Conservation (phyloP, 2,888 invertebrate species). For the Coelinius sp. region DNA sequence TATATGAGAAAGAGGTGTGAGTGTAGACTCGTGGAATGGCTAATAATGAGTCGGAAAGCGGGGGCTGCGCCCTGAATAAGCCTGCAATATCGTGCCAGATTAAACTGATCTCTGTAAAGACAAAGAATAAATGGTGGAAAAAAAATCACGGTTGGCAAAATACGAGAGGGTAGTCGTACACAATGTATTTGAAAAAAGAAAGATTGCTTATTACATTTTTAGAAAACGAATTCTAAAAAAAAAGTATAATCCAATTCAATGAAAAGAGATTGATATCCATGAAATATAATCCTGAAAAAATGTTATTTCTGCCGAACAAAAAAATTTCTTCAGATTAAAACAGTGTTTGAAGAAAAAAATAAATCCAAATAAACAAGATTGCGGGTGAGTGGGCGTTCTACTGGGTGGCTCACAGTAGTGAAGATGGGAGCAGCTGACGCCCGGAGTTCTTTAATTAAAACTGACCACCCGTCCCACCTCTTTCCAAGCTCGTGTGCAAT, state of each 20-base stretch:
- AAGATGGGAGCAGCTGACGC: constrained; percentile 67
- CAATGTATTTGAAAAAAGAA: not conserved
- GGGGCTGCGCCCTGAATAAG: constrained; percentile 22
- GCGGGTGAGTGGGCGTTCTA: constrained; percentile 40
- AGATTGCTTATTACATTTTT: too few relatives aligned
- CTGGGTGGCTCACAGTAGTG: constrained; percentile 43
- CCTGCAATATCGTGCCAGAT: constrained; percentile 47
- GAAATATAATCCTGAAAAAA: constrained; percentile 17
- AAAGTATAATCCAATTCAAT: not conserved
- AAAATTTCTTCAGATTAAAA: not conserved
- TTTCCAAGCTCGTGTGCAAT: constrained; percentile 60
- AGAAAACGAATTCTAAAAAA: constrained; percentile 3
- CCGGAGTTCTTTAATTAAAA: constrained; percentile 68
- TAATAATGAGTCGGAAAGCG: constrained; percentile 48
- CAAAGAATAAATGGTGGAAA: not conserved
- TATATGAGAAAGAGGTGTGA: constrained; percentile 45
- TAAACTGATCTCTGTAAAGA: constrained; percentile 37
- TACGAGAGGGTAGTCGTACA: not conserved
- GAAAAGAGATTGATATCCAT: not conserved
- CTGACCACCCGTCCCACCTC: constrained; percentile 63
- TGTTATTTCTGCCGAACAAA: not conserved
- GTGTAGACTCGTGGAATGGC: constrained; percentile 41
- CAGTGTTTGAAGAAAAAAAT: constrained; percentile 28
- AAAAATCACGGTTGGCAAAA: constrained; percentile 34
- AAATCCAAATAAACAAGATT: constrained; percentile 49